Base-by-base conservation (phyloP, 1,140 invertebrate species). In the Aphaenogaster floridana region DNA sequence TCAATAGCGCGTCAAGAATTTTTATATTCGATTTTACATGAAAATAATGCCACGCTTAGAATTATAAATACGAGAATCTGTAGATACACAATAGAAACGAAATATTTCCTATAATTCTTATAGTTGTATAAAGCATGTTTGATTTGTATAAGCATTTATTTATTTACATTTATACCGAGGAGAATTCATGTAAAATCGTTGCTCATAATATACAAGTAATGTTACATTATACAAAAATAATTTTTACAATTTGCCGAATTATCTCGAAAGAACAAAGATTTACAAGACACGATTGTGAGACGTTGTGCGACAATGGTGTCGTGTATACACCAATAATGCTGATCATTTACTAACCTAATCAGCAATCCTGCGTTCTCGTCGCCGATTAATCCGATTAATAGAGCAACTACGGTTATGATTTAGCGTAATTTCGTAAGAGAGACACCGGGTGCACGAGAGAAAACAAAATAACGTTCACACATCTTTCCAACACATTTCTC, bases 401-500 rank as follows among this genome's bases (percentile, higher is more conserved):
- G 69, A 39, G 68, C 54, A 17, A 74, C 54, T 74, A 83, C 17
- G 39, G 52, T 28, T 74, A 36, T 80, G 8, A 79, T 88, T 45
- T 71, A 72, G 68, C 28, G 15, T 66, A 77, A 77, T 68, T 79
- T 87, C 15, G 36, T 39, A 89, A 80, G 21, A 87, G 15, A 89
- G 50, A 84, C 36, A 79, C 34, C 74, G 66, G 48, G 8, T 48
- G 84, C 79, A 89, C 87, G 87, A 78, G 85, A 90, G 61, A 86
- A 68, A 87, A 80, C n/a, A 81, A 79, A 88, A 88, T 81, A 88
- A 91, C 79, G 88, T 88, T 94, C 91, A 93, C 93, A 94, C 88
- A 93, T 94, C 94, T 95, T 95, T 95, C 94, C 94, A 94, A 94
- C 91, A 72, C 69, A 72, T 88, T 79, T 52, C 59, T 61, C 17